A percentile compares a stretch with the other conserved stretches of the same genome.
phyloP scores from a whole-genome alignment of 2,888 invertebrate species.

The Macrophya annulata region DNA sequence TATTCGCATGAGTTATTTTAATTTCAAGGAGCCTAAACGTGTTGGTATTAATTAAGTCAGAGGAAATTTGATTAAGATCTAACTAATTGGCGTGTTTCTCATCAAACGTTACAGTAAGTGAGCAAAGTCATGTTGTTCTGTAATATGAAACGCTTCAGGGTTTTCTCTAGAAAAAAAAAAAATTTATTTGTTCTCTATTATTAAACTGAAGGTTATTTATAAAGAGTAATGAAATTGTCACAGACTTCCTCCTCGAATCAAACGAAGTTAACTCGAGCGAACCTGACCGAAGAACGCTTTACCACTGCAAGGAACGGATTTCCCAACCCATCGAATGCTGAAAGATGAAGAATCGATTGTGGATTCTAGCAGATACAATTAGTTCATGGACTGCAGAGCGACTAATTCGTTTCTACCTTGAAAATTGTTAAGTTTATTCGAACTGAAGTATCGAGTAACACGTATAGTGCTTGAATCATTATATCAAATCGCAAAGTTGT shows the following conservation, averaged over 20 bases:
- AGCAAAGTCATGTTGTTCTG: neutral
- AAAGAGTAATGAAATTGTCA: constrained; percentile 42
- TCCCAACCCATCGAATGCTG: neutral
- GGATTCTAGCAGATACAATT: constrained; percentile 22
- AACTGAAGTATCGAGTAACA: constrained; percentile 22
- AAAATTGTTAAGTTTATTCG: constrained; percentile 11
- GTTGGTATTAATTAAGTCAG: neutral
- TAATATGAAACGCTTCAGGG: neutral
- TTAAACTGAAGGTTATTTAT: constrained; percentile 32
- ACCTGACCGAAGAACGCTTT: constrained; percentile 26
- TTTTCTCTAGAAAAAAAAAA: neutral
- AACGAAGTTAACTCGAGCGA: constrained; percentile 35
- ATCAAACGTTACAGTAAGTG: neutral
- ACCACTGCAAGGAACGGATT: constrained; percentile 22
- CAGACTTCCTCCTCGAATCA: constrained; percentile 42
- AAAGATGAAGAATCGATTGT: constrained; percentile 31
- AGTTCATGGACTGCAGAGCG: neutral
- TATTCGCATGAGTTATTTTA: neutral
- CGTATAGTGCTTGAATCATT: neutral
- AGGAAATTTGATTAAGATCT: neutral
- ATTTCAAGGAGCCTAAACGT: neutral
- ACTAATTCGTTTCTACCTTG: constrained; percentile 21
- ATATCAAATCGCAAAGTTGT: constrained; percentile 23
- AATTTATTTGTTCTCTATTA: constrained; percentile 30
- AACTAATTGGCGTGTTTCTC: neutral